Percentiles rank a stretch among this genome's conserved stretches.
phyloP scores from a whole-genome alignment of 2,797 vertebrate species.

The Acanthurus leucopareius region DNA sequence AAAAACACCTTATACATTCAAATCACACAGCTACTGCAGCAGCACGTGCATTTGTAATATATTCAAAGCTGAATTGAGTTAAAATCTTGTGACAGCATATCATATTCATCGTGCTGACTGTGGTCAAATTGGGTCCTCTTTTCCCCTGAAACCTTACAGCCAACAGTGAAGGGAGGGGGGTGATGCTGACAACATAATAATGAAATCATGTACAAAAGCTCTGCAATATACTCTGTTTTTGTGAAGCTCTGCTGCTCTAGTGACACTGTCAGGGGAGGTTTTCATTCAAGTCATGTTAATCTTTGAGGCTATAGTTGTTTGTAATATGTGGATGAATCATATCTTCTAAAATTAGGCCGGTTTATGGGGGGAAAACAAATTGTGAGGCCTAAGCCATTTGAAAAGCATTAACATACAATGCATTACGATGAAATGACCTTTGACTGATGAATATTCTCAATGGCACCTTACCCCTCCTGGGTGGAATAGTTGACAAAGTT shows the following conservation, averaged over 20 bases:
- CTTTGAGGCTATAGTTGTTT: neutral
- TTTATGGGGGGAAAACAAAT: neutral
- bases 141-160: conserved; percentile 12
- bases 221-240: neutral
- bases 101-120: conserved; percentile 45
- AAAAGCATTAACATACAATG: conserved; percentile 13
- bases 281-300: neutral
- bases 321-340: conserved; percentile 15
- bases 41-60: conserved; percentile 12
- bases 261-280: neutral
- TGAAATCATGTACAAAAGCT: neutral
- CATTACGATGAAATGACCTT: conserved; percentile 14
- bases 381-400: neutral
- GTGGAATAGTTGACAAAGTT: neutral
- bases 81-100: conserved; percentile 49
- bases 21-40: conserved; percentile 24
- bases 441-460: conserved; percentile 14
- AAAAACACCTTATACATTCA: conserved; percentile 25
- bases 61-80: conserved; percentile 47
- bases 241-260: conserved; percentile 12
- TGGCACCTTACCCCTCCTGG: neutral
- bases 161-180: neutral
- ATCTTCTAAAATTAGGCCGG: conserved; percentile 2
- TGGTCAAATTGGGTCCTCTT: conserved; percentile 39
- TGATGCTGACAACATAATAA: conserved; percentile 8